phyloP scores from a whole-genome alignment of 2,888 invertebrate genomes.

The Zeuzera pyrina region DNA sequence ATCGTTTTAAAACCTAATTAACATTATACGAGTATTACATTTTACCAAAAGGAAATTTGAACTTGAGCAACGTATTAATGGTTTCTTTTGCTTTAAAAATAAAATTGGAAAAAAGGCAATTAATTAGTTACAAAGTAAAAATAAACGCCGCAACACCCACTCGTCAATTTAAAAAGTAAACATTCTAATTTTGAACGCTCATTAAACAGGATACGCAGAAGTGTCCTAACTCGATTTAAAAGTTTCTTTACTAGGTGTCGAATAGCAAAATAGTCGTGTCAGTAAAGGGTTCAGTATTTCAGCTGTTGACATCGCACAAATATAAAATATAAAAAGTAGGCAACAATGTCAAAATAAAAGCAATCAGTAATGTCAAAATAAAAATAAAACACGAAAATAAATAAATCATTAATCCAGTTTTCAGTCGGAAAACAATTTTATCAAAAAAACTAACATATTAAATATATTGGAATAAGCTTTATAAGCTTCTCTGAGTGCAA shows the following conservation, averaged over 20 bases:
- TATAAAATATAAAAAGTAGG: no score
- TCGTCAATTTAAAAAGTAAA: conserved; percentile 35
- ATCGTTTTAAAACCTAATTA: no score
- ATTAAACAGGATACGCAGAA: conserved; percentile 40
- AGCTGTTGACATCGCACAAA: no score
- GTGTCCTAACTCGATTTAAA: conserved; percentile 7
- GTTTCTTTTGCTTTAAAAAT: background rate
- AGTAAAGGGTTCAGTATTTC: conserved; percentile 47
- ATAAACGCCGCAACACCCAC: conserved; percentile 11
- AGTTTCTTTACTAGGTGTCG: conserved; percentile 40
- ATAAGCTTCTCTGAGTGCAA: no score
- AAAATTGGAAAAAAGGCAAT: conserved; percentile 9
- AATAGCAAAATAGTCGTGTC: conserved; percentile 54
- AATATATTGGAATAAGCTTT: no score
- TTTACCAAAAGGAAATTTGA: background rate
- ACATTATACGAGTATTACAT: background rate
- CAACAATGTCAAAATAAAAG: no score
- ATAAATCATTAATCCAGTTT: no score
- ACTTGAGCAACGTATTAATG: background rate
- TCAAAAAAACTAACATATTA: no score
- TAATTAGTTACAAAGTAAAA: no score
- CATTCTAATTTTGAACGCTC: conserved; percentile 38
- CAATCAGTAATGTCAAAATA: no score
- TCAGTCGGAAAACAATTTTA: no score
- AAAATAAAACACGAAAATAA: no score